A percentile compares a stretch with the other conserved stretches of the same genome.
Evolutionary conservation across 1,140 invertebrate species (phyloP).

Genomic region (Lepidurus packardi): DNA sequence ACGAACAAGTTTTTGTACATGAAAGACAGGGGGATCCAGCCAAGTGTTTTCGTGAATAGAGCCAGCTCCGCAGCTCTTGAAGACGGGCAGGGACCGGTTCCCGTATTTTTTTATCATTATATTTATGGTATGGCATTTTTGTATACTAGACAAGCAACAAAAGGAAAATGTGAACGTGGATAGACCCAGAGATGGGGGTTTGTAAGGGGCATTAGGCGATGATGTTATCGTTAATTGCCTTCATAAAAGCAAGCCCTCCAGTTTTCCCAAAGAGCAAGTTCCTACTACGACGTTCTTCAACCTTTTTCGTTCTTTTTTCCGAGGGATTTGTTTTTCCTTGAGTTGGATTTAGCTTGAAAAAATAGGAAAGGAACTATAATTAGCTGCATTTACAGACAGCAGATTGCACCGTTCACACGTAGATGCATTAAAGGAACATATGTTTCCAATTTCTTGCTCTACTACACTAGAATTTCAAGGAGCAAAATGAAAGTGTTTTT

Average conservation of each 20-base stretch:
- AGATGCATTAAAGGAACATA: no score
- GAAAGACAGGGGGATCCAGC: background rate
- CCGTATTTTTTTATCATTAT: background rate
- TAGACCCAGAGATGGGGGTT: conserved; percentile 9
- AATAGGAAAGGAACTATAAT: no score
- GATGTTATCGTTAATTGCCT: conserved; percentile 17
- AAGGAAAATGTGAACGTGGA: background rate
- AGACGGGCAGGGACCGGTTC: background rate
- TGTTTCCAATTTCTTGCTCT: no score
- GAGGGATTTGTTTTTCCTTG: no score
- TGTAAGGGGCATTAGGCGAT: conserved; percentile 15
- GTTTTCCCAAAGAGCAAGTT: background rate
- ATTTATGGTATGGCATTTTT: conserved; percentile 12
- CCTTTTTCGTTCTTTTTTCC: background rate
- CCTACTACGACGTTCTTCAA: background rate
- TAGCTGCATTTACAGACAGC: no score
- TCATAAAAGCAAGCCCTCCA: background rate
- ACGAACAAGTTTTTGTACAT: background rate
- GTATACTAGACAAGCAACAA: conserved; percentile 16
- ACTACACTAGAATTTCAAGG: no score
- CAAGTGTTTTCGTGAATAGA: background rate
- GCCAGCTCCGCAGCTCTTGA: background rate
- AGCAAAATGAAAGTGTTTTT: no score
- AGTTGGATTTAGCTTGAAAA: no score
- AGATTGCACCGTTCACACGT: no score